These are phyloP conservation scores for Chaetophractus vellerosus DNA, from an alignment of 2,797 vertebrate genomes.

Conservation along the genomic window DNA sequence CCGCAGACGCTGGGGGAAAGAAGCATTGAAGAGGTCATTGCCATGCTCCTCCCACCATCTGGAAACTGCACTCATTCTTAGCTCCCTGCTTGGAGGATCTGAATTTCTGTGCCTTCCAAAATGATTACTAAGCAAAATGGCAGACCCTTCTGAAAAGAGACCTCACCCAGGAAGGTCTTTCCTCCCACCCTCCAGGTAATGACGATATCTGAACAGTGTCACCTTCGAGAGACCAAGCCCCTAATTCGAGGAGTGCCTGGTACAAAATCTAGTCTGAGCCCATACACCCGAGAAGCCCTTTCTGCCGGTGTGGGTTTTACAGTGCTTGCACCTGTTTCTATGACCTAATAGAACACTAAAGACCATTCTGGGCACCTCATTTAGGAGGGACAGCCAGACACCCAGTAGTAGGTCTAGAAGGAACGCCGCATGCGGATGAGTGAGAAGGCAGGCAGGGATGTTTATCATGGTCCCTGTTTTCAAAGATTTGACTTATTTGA, in stretches of 20 bases:
- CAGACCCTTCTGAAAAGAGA: neutral
- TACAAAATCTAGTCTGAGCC: neutral
- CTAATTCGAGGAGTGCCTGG: neutral
- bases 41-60: neutral
- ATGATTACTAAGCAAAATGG: neutral
- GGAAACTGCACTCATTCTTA: neutral
- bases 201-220: neutral
- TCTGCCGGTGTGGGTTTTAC: neutral
- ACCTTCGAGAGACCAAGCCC: neutral
- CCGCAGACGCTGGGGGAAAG: constrained; percentile 73
- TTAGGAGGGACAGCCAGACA: neutral
- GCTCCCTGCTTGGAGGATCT: neutral
- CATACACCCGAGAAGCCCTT: neutral
- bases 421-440: neutral
- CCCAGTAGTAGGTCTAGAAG: neutral
- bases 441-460: neutral
- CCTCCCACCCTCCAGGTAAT: neutral
- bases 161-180: neutral
- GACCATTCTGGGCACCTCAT: neutral
- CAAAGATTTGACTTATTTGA: neutral
- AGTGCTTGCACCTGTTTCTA: neutral
- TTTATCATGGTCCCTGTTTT: neutral
- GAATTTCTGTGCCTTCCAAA: neutral
- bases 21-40: constrained; percentile 16
- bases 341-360: neutral